Conservation (phyloP, 2,113 vertebrate genomes). For the Geothlypis trichas region DNA sequence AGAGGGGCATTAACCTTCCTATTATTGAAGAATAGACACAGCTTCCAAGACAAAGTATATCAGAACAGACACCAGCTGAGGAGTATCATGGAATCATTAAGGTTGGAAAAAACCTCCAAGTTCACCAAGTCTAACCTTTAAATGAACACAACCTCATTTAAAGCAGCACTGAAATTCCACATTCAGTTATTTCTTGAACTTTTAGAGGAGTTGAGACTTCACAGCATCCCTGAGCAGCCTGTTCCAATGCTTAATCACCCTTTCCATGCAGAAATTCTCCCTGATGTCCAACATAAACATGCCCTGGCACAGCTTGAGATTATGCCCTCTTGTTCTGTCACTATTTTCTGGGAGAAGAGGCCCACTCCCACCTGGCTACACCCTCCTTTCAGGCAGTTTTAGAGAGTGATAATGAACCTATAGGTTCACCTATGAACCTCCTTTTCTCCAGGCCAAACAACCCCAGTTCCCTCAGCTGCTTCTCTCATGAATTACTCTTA, state of each 20-base stretch:
- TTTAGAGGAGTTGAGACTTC: background rate
- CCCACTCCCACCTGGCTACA: accelerated
- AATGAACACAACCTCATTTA: background rate
- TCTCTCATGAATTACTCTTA: background rate
- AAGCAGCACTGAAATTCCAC: too few species aligned
- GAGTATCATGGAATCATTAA: background rate
- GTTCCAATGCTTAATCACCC: background rate
- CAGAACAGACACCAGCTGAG: background rate
- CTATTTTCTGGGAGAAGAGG: background rate
- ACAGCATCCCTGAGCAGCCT: background rate
- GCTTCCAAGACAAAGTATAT: background rate
- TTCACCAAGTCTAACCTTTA: background rate
- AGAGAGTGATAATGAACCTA: background rate
- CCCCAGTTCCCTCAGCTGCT: background rate
- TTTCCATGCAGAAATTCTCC: background rate
- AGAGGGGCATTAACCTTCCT: accelerated
- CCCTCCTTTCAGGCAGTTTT: background rate
- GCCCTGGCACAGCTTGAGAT: background rate
- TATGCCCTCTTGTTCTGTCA: background rate
- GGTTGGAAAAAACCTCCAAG: background rate
- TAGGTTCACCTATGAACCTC: background rate
- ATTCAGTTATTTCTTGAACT: background rate
- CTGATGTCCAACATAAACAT: background rate
- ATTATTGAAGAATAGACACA: background rate
- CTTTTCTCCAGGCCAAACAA: background rate